These are phyloP conservation scores for Falco punctatus DNA, from an alignment of 2,113 vertebrate species.

Conservation along the genomic window DNA sequence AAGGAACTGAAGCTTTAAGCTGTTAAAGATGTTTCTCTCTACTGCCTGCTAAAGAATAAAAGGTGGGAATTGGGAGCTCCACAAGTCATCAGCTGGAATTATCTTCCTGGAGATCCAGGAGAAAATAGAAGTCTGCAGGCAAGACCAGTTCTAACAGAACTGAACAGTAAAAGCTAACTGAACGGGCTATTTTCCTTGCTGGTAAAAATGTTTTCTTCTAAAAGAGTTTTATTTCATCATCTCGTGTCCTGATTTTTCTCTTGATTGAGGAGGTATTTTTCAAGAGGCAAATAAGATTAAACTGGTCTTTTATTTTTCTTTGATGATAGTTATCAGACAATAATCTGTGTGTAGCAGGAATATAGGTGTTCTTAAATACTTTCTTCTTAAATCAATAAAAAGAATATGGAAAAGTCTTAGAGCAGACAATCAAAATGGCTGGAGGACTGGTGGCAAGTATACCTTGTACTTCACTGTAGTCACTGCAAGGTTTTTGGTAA, in stretches of 20 bases:
- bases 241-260: neutral
- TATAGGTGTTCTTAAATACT: neutral
- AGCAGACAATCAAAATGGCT: neutral
- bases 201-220: neutral
- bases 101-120: neutral
- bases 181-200: conserved; percentile 10
- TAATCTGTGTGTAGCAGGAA: neutral
- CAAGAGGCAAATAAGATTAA: neutral
- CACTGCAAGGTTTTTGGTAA: neutral
- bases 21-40: neutral
- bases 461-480: neutral
- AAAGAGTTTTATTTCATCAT: neutral
- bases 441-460: neutral
- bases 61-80: conserved; percentile 7
- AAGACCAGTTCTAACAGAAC: neutral
- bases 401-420: neutral
- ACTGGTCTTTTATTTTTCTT: neutral
- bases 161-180: neutral
- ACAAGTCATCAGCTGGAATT: neutral
- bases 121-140: neutral
- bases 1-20: conserved; percentile 2
- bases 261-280: neutral
- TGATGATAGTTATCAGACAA: neutral
- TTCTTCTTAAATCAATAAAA: neutral
- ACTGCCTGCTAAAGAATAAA: conserved; percentile 16